Base-by-base conservation (phyloP, 2,797 vertebrate genomes). In the Coendou prehensilis region DNA sequence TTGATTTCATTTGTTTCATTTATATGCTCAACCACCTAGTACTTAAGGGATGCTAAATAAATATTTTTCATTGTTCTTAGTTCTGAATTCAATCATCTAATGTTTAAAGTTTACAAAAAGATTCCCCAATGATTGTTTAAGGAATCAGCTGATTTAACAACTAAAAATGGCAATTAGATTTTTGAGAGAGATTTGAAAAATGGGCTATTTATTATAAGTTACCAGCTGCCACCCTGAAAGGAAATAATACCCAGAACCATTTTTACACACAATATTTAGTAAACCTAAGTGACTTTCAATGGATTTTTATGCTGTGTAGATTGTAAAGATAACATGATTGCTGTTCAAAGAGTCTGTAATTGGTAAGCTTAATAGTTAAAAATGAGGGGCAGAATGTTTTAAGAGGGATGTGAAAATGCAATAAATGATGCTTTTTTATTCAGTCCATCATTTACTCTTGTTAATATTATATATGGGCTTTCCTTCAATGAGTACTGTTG, bases 1-100 rank as follows among this genome's bases (percentile, higher is more conserved):
- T 96, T 94, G 61, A 79, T 89, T 92, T 81, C 8, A 75, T 87
- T 96, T 92, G 18, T 85, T 88, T 91, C 95, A 47, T 91, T 73
- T 90, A 89, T 75, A 47, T 92, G 30, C 9, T 84, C 56, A 83
- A 63, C 33, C 18, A 26, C 1, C 26, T 89, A 95, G 13, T 23
- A 91, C 33, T 28, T 67, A 95, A 87, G 50, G 89, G 47, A 63
- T 88, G n/a, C 14, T 89, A 75, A 86, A 75, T 13, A 96, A 89
- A 73, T 93, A 89, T 69, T 93, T 95, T 91, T 83, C 20, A 71
- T 71, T 89, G 7, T 81, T 87, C 30, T 93, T 75, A 67, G 6
- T 96, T 96, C 45, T 87, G 2, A 76, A n/a, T 37, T 61, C 7
- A 90, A 13, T 83, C 9, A 88, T 64, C 88, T 88, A 88, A 6